A percentile compares a stretch with the other conserved stretches of the same genome.
phyloP scores from a whole-genome alignment of 1,140 invertebrate species.

The Anagrus nilaparvatae region DNA sequence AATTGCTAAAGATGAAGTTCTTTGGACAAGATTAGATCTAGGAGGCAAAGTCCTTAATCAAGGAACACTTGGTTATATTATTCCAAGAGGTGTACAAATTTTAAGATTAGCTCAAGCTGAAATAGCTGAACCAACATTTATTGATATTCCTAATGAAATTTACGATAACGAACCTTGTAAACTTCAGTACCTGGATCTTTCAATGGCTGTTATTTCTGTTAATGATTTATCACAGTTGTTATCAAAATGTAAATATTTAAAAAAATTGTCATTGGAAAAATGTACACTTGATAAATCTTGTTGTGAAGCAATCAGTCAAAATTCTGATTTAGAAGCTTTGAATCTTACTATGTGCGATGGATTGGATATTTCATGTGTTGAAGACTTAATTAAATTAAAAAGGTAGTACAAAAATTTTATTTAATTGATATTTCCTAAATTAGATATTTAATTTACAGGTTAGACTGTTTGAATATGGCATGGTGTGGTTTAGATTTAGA shows the following conservation, averaged over 20 bases:
- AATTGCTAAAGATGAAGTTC: constrained; percentile 66
- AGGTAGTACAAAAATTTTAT: constrained; percentile 41
- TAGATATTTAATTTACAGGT: constrained; percentile 39
- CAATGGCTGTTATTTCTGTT: constrained; percentile 58
- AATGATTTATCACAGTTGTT: constrained; percentile 54
- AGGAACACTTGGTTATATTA: constrained; percentile 57
- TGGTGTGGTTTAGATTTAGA: constrained; percentile 64
- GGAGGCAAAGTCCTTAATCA: constrained; percentile 54
- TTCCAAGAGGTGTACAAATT: constrained; percentile 62
- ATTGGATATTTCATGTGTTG: constrained; percentile 49
- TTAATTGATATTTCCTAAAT: neutral
- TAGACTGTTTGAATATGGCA: constrained; percentile 66
- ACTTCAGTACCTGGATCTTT: constrained; percentile 75
- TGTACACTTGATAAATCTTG: constrained; percentile 52
- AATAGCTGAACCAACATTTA: constrained; percentile 46
- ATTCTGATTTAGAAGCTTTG: constrained; percentile 55
- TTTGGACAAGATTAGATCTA: constrained; percentile 77
- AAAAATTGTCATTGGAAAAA: constrained; percentile 76
- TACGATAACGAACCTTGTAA: constrained; percentile 34
- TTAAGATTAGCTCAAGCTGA: constrained; percentile 67
- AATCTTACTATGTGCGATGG: constrained; percentile 67
- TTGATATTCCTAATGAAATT: constrained; percentile 29
- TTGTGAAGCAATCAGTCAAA: constrained; percentile 55
- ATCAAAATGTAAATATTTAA: constrained; percentile 54
- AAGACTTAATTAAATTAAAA: constrained; percentile 48